These are phyloP conservation scores for Emys orbicularis DNA, from an alignment of 2,797 vertebrate genomes.

Conservation along the genomic window DNA sequence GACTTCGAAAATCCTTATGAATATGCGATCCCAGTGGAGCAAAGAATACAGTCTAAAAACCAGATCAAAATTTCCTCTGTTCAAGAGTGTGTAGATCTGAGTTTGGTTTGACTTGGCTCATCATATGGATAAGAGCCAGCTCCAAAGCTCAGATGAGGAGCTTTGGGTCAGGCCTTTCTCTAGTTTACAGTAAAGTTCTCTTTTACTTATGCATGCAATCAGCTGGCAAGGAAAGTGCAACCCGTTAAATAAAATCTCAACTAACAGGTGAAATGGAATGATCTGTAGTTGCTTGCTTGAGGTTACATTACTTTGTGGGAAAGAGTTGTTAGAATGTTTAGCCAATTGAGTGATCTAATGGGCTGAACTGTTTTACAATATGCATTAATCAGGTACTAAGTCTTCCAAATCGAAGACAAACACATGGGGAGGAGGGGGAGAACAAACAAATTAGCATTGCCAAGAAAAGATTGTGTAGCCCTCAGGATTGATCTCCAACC, in stretches of 20 bases:
- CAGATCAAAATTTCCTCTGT: background rate
- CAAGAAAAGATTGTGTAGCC: background rate
- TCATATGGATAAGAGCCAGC: background rate
- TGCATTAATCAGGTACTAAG: background rate
- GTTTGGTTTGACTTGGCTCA: background rate
- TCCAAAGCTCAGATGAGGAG: background rate
- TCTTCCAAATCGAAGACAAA: constrained; percentile 18
- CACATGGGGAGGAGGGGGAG: background rate
- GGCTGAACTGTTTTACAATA: background rate
- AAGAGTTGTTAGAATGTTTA: accelerated
- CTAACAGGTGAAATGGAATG: background rate
- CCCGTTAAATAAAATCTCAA: background rate
- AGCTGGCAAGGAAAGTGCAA: background rate
- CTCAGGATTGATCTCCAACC: background rate
- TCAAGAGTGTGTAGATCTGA: accelerated
- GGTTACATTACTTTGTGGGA: background rate
- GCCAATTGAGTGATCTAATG: accelerated
- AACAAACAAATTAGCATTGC: background rate
- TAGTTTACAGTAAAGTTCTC: background rate
- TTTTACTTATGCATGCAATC: accelerated
- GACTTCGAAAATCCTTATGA: background rate
- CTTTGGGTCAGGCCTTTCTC: accelerated
- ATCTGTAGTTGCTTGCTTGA: background rate
- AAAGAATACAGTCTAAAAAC: background rate
- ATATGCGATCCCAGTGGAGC: background rate